These are phyloP conservation scores for Congeria kusceri DNA, from an alignment of 2,888 invertebrate genomes.

Conservation along the genomic window DNA sequence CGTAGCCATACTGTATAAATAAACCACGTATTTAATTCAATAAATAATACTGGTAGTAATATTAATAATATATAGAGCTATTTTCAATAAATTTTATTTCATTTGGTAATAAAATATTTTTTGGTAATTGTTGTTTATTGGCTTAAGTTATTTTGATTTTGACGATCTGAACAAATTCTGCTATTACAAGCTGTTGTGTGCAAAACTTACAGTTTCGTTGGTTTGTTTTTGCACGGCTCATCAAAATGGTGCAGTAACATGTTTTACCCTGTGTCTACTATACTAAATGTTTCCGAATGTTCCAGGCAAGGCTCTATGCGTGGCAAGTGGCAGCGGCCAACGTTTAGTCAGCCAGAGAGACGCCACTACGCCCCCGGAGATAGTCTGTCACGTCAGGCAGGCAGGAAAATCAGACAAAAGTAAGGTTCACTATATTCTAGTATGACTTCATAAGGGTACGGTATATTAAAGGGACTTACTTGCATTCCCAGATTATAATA, in stretches of 20 bases:
- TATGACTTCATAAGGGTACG: no score
- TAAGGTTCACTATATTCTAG: conserved; percentile 24
- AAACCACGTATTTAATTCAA: no score
- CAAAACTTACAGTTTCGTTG: no score
- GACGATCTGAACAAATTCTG: no score
- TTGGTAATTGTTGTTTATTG: no score
- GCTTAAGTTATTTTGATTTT: no score
- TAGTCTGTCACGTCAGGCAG: conserved; percentile 65
- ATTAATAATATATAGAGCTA: not conserved
- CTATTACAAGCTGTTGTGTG: no score
- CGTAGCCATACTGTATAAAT: no score
- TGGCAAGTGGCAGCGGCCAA: conserved; percentile 46
- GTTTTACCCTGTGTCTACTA: not conserved
- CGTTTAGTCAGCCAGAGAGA: conserved; percentile 43
- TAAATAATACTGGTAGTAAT: no score
- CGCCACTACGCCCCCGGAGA: conserved; percentile 66
- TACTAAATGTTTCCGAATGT: not conserved
- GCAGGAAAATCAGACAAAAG: conserved; percentile 64
- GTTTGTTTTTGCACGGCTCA: no score
- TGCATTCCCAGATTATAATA: no score
- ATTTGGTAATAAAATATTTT: not conserved
- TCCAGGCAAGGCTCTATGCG: conserved; percentile 54
- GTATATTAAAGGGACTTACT: not conserved
- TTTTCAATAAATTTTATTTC: not conserved
- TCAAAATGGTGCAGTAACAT: no score